Percentiles rank a stretch among this genome's conserved stretches.
phyloP scores from a whole-genome alignment of 2,113 vertebrate species.

The Catharus fuscescens region DNA sequence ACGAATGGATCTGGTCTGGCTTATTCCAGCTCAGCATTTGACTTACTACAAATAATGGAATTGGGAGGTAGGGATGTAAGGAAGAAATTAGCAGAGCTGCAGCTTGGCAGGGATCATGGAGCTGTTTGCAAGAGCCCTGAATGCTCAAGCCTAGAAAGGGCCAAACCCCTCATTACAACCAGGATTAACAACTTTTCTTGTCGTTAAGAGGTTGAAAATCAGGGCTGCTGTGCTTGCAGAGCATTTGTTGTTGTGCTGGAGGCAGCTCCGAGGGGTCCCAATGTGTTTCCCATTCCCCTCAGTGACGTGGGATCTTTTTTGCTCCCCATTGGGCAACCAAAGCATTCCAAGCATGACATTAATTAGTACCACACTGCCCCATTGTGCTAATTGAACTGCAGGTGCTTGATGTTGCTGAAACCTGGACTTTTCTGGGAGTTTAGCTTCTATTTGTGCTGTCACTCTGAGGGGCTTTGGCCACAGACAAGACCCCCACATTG shows the following conservation, averaged over 20 bases:
- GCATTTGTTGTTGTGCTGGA: neutral
- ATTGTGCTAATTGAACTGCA: neutral
- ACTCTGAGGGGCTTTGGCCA: neutral
- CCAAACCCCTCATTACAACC: slow-evolving; percentile 9
- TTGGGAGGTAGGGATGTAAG: slow-evolving; percentile 40
- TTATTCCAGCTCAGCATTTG: slow-evolving; percentile 12
- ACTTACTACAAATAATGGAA: slow-evolving; percentile 11
- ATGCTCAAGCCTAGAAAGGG: neutral
- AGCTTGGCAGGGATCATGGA: neutral
- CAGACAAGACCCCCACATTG: fast-evolving
- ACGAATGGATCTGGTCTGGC: neutral
- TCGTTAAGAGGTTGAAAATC: neutral
- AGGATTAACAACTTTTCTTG: slow-evolving; percentile 21
- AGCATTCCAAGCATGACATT: neutral
- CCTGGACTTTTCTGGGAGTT: neutral
- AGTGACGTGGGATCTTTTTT: neutral
- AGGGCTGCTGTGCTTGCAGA: neutral
- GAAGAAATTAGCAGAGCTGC: slow-evolving; percentile 35
- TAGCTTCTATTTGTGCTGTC: neutral
- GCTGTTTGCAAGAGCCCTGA: neutral
- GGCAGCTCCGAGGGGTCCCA: neutral
- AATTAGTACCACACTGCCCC: neutral
- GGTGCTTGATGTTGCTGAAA: neutral
- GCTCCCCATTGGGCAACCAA: neutral
- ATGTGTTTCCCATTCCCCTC: slow-evolving; percentile 22